Evolutionary conservation across 2,797 vertebrate species (phyloP), one percentile per base, ranked within the genome.

Genomic region (Amazona finschi): DNA sequence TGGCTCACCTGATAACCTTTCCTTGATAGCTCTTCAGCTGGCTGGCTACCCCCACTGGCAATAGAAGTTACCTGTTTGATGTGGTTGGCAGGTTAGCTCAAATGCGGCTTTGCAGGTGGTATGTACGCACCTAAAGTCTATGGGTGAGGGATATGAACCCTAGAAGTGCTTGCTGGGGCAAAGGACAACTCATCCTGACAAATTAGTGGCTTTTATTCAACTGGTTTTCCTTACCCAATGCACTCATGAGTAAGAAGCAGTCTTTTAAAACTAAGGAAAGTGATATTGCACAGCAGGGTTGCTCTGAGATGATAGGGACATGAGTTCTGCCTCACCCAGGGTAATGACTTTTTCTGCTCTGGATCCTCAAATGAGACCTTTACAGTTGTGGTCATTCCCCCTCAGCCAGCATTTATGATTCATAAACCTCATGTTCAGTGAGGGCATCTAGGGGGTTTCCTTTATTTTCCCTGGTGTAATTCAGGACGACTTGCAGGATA

Each of bases 1-100:
- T 9, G 57, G 70, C 70, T 95, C 89, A 70, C 91, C 92, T 49
- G 55, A 84, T 91, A 88, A 92, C 92, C 94, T 80, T 74, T 50
- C 36, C 58, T 73, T 73, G 94, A 70, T 24, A 72, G 85, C 58
- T 94, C 22, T 39, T 91, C 31, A 1, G 41, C 77, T 36, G 66
- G n/a, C 82, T 88, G 70, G 66, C 47, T 76, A 1, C 33, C 57
- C 79, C 62, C 82, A 52, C 28, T 16, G 85, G 91, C 62, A 15
- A 2, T 47, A 87, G 62, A 33, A 84, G 89, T 14, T 50, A 3
- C 4, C 0, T 25, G 79, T 58, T 83, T 85, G 90, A 75, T 92
- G 93, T 84, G 87, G 78, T 31, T 64, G 89, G 66, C 92, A 82
- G 73, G 27, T 85, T 61, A 43, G 65, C 10, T 3, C 55, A 64